phyloP scores from a whole-genome alignment of 2,888 invertebrate genomes.

The Ochropleura plecta region DNA sequence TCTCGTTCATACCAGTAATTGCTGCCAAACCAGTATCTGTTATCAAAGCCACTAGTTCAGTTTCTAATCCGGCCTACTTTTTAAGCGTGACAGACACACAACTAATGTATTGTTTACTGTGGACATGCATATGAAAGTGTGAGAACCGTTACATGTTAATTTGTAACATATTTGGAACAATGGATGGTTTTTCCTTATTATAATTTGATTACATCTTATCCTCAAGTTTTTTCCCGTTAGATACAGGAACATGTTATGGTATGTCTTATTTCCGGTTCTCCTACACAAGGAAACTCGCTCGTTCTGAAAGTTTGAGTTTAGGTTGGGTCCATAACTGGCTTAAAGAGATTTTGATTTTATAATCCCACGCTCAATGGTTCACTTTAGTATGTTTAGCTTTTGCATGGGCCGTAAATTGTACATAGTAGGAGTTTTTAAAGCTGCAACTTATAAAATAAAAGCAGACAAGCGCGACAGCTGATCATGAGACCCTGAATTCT shows the following conservation, averaged over 20 bases:
- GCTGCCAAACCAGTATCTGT: slow-evolving; percentile 28
- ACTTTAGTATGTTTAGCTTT: neutral
- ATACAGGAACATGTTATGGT: neutral
- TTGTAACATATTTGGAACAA: slow-evolving; percentile 47
- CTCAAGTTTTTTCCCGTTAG: slow-evolving; percentile 1
- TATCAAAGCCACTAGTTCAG: slow-evolving; percentile 39
- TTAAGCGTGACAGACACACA: slow-evolving; percentile 35
- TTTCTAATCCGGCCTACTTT: slow-evolving; percentile 65
- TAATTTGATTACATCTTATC: slow-evolving; percentile 38
- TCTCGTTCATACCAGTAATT: slow-evolving; percentile 25
- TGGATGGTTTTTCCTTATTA: slow-evolving; percentile 43
- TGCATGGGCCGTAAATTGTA: neutral
- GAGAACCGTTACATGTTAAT: slow-evolving; percentile 60
- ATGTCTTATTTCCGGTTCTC: slow-evolving; percentile 11
- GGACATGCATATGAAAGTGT: slow-evolving; percentile 53
- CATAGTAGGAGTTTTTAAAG: neutral
- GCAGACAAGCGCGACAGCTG: too few relatives aligned
- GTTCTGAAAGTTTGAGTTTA: neutral
- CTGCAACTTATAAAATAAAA: neutral
- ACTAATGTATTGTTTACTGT: slow-evolving; percentile 49
- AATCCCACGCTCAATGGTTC: neutral
- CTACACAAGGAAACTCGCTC: neutral
- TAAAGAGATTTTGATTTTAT: neutral
- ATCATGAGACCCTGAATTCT: too few relatives aligned
- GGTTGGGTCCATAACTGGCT: too few relatives aligned